phyloP scores from a whole-genome alignment of 2,888 invertebrate species.

The Meiosimyza decipiens region DNA sequence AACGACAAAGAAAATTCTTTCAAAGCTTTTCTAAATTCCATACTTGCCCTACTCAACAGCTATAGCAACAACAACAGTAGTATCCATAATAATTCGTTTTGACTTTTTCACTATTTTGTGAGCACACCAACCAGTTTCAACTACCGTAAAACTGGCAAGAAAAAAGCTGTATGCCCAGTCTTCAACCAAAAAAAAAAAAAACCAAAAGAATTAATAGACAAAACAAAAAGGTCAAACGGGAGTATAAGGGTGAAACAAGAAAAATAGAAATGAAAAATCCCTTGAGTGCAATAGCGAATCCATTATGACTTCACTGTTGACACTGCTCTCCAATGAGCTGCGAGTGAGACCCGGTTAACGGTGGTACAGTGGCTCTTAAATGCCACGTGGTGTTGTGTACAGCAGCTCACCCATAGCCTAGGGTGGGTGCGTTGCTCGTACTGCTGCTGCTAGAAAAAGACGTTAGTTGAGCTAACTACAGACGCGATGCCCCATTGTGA shows the following conservation, averaged over 20 bases:
- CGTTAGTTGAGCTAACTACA: neutral
- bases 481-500: neutral
- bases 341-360: neutral
- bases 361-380: neutral
- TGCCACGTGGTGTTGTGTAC: constrained; percentile 6
- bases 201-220: neutral
- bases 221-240: neutral
- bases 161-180: neutral
- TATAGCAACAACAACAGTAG: neutral
- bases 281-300: constrained; percentile 39
- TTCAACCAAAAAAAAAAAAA: neutral
- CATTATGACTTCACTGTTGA: constrained; percentile 38
- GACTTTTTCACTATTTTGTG: neutral
- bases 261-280: constrained; percentile 23
- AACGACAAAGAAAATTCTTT: no score
- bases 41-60: neutral
- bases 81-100: constrained; percentile 9
- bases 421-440: no score
- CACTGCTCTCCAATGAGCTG: neutral
- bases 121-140: neutral
- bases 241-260: neutral
- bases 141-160: neutral
- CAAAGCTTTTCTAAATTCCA: no score
- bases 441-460: neutral
- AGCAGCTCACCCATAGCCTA: no score